Base-by-base conservation (phyloP, 2,113 vertebrate species). In the Donacobius atricapilla region DNA sequence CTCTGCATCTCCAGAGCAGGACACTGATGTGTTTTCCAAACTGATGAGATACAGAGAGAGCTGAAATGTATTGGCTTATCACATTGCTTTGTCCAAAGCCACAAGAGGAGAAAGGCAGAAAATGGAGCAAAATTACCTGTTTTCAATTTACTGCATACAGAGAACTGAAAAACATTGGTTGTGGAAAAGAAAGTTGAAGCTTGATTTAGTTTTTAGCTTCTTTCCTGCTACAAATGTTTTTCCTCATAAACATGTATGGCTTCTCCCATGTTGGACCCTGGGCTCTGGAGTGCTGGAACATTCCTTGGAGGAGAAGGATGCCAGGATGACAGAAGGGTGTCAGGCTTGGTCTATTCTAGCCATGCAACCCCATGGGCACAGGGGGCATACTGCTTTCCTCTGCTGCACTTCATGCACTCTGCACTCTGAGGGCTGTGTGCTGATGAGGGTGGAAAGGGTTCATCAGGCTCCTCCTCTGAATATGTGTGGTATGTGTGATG, bases 331-430 rank as follows among this genome's bases (percentile, higher is more conserved):
- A 73, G 24, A 58, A 35, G 12, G 2, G 13, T 82, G 40, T 64
- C 56, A 48, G 68, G 7, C 48, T 78, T 68, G 28, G 15, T 75
- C 33, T 89, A 23, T 86, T 83, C 11, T 39, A 71, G 22, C 1
- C 2, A 1, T 54, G 16, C 8, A 66, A 1, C 30, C 92, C 71
- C 57, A 14, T 0, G 2, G 56, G 27, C 33, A 8, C 5, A 2
- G n/a, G 25, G 10, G n/a, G 15, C 11, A 6, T 0, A 2, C 11
- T 7, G 6, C 33, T 76, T 64, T 86, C 33, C 12, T 57, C 17
- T 89, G 58, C 40, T 78, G 37, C 19, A 15, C 42, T 31, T 70
- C 2, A 2, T 31, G 58, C 6, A 1, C 15, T 66, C 31, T 0
- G 47, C 25, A 6, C 39, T 50, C 9, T 48, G 60, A 35, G 40